phyloP scores from a whole-genome alignment of 2,113 vertebrate species.

The Ailuropoda melanoleuca region DNA sequence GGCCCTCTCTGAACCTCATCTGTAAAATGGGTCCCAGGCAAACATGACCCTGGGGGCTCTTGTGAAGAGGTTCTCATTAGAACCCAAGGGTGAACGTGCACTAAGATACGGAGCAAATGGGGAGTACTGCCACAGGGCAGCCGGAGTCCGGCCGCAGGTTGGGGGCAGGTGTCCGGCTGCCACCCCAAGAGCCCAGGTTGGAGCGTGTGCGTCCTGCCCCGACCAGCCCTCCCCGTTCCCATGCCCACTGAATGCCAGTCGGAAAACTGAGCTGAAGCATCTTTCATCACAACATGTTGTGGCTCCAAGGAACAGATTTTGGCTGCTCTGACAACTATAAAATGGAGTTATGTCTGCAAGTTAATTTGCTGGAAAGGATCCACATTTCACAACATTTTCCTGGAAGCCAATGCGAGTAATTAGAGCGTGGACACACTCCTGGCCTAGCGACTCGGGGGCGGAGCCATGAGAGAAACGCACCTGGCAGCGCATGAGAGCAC shows the following conservation, averaged over 20 bases:
- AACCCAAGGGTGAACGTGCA: fast-evolving
- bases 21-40: background rate
- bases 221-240: fast-evolving
- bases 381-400: background rate
- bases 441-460: background rate
- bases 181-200: background rate
- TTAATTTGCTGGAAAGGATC: conserved; percentile 32
- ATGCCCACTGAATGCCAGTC: fast-evolving
- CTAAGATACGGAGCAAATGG: fast-evolving
- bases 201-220: fast-evolving
- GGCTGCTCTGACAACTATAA: background rate
- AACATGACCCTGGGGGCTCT: background rate
- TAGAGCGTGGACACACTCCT: background rate
- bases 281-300: background rate
- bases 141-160: background rate
- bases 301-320: background rate
- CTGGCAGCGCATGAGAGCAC: too few relatives aligned
- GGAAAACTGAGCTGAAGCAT: background rate
- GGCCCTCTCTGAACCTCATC: background rate
- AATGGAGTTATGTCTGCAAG: background rate
- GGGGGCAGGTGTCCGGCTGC: background rate
- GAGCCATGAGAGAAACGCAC: background rate
- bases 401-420: background rate
- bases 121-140: background rate
- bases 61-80: background rate